Evolutionary conservation across 2,113 vertebrate genomes (phyloP), one percentile per base, ranked within the genome.

Genomic region (Fregetta grallaria): DNA sequence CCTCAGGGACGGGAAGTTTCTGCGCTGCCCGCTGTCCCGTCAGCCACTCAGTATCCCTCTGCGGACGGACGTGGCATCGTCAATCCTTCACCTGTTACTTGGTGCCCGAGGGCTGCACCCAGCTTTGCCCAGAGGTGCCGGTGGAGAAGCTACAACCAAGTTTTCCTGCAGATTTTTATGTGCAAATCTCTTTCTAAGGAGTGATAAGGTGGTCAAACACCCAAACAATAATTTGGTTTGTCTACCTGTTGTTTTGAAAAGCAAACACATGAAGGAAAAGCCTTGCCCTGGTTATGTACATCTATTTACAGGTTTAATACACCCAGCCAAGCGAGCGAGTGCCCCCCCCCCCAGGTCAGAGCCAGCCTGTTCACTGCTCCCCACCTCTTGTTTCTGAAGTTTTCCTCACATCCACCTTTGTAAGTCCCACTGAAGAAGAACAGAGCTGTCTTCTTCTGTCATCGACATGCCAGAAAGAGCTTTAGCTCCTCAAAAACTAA

Each of bases 1-100:
- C 65, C 66, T 78, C 9, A 2, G 55, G 38, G 30, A 52, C 3
- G 7, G 16, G 10, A 36, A 15, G 18, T 71, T 86, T 78, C 61
- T 67, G 47, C 2, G 1, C 22, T 77, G 7, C 68, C 19, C 1
- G 1, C 45, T 29, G 36, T 49, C 68, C 72, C 6, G 1, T 67
- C 66, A 79, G 42, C 82, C 49, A 12, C 20, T 63, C 27, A 2
- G 1, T 20, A 17, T 56, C 47, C 42, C 45, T 66, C 42, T 77
- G 66, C 0, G 0, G 65, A 47, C 4, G 25, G 50, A 50, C 15
- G 1, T 3, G 19, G 23, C 58, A 68, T 71, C 2, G 1, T 9
- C 45, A 81, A 49, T 70, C 47, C 23, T 72, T 88, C 29, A 10
- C 25, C 59, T n/a, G 3, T 23, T 53, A 32, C 58, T 50, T 34